Evolutionary conservation across 2,113 vertebrate genomes (phyloP), one percentile per base, ranked within the genome.

Genomic region (Xenopus laevis): DNA sequence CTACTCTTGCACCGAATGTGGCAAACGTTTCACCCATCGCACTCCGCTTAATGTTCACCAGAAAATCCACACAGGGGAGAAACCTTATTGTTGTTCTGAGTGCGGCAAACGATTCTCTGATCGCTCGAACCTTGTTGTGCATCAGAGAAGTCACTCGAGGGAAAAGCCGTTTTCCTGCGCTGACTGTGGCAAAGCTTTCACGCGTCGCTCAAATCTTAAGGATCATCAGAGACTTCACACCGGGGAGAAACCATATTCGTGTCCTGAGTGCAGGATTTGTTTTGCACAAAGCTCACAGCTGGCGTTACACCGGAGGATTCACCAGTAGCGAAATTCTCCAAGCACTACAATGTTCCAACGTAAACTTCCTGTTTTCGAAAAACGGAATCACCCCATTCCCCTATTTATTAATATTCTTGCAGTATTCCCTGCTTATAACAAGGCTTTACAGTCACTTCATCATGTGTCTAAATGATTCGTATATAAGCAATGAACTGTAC

Each of bases 81-180:
- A 55, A 40, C 63, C 79, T 1, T 91, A 87, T 71, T 82, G 79
- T 71, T 91, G 90, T 82, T 85, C 16, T 18, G 74, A 81, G 21
- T 84, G 81, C 33, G 80, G 79, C 13, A 84, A 81, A 30, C 52
- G 76, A 13, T 83, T 85, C 50, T 83, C 76, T 60, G 80, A 81
- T 17, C 77, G 74, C 52, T 78, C 71, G 27, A 79, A 80, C 58
- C 82, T 81, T 53, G 75, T 78, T 40, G 78, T 44, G 62, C 80
- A 81, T 45, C 78, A 81, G 52, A 80, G 82, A 73, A 74, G 82
- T n/a, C 78, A 80, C 18, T 71, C 74, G n/a, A 79, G 77, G 21
- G 82, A 83, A 57, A 85, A 80, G 45, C 80, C 83, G 1, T 85
- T 80, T 65, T 78, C 74, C 40, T 88, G 83, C 53, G 59, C 74